Evolutionary conservation across 2,797 vertebrate species (phyloP).

Genomic region (Cirrhinus molitorella): DNA sequence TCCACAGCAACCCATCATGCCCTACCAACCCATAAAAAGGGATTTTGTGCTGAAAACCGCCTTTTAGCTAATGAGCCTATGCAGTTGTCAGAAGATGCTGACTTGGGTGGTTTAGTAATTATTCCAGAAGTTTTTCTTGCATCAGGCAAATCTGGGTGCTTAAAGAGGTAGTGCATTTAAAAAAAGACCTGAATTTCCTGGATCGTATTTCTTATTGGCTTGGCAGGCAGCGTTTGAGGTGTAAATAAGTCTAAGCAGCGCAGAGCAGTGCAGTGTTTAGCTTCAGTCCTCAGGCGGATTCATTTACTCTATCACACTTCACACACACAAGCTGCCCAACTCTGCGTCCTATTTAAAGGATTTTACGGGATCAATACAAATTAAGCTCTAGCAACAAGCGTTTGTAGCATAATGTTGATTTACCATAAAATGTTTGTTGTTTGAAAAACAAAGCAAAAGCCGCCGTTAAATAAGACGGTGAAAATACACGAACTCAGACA

Average conservation of each 20-base stretch:
- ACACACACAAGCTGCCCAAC: constrained; percentile 11
- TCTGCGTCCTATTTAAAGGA: background rate
- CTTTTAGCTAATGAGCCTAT: background rate
- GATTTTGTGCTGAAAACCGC: background rate
- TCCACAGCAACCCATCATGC: background rate
- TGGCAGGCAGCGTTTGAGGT: constrained; percentile 6
- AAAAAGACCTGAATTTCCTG: background rate
- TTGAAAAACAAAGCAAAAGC: background rate
- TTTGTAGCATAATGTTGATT: background rate
- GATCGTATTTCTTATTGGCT: constrained; percentile 11
- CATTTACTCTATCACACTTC: background rate
- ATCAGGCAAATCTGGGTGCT: background rate
- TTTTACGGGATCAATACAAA: background rate
- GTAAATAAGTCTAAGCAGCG: background rate
- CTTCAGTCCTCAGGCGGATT: background rate
- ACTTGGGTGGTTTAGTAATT: constrained; percentile 26
- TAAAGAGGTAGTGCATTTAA: background rate
- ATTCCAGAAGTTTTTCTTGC: background rate
- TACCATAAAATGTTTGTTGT: background rate
- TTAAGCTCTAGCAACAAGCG: background rate
- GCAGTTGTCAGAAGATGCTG: background rate
- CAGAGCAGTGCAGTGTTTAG: background rate
- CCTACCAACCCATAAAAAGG: background rate
- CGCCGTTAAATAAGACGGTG: background rate
- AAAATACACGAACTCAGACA: background rate